Percentiles rank a stretch among this genome's conserved stretches.
Conservation (phyloP, 2,797 vertebrate species). For the Acanthis flammea region DNA sequence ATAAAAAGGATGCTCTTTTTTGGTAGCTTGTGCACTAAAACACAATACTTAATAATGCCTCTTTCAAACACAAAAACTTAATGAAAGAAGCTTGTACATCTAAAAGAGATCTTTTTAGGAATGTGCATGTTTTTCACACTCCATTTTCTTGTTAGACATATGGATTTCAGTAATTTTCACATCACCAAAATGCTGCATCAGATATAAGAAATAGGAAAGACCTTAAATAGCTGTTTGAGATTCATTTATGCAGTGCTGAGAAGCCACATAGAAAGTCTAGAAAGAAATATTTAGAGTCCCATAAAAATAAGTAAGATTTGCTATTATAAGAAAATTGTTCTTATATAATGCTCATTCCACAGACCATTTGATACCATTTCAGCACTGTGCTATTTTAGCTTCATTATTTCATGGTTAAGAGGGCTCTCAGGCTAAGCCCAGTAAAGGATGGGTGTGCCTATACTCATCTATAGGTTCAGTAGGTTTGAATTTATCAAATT, state of each 20-base stretch:
- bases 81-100: conserved; percentile 24
- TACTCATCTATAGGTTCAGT: background rate
- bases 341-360: conserved; percentile 31
- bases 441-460: background rate
- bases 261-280: background rate
- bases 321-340: conserved; percentile 23
- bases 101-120: conserved; percentile 18
- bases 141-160: background rate
- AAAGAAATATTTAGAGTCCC: conserved; percentile 32
- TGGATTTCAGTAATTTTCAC: conserved; percentile 21
- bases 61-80: conserved; percentile 55
- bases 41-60: conserved; percentile 39
- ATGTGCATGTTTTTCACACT: conserved; percentile 32
- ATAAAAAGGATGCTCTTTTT: conserved; percentile 16
- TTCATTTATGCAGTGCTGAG: conserved; percentile 20
- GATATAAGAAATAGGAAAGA: background rate
- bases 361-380: conserved; percentile 39
- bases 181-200: background rate
- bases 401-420: conserved; percentile 27
- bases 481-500: background rate
- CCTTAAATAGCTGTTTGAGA: background rate
- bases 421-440: background rate
- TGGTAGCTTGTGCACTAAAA: conserved; percentile 28
- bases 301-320: conserved; percentile 53
- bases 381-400: background rate